These are phyloP conservation scores for Hestina assimilis DNA, from an alignment of 1,140 invertebrate species.

Conservation along the genomic window DNA sequence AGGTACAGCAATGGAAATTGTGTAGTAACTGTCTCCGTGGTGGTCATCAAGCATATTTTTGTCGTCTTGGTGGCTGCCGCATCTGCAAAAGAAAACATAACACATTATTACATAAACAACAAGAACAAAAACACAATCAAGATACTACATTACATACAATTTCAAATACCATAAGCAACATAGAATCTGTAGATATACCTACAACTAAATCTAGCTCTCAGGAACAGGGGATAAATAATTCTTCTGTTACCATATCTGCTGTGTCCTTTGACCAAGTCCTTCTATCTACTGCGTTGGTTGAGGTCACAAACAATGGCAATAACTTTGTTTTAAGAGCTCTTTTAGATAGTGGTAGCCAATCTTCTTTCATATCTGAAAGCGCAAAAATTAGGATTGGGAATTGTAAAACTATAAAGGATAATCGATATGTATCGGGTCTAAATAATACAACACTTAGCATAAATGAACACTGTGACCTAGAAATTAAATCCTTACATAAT, in stretches of 20 bases:
- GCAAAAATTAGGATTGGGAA: no score
- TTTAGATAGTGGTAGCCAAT: conserved; percentile 29
- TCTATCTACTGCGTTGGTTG: conserved; percentile 25
- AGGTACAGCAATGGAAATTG: conserved; percentile 24
- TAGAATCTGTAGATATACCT: not conserved
- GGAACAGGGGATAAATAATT: no score
- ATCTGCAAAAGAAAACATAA: conserved; percentile 36
- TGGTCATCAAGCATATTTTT: conserved; percentile 36
- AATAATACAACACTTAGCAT: conserved; percentile 31
- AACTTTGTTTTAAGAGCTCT: conserved; percentile 21
- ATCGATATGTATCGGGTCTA: conserved; percentile 29
- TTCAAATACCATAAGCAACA: not conserved
- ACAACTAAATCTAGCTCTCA: not conserved
- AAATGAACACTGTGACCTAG: conserved; percentile 29
- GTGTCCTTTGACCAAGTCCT: conserved; percentile 7
- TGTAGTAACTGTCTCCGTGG: conserved; percentile 35
- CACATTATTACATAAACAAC: conserved; percentile 28
- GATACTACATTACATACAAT: conserved; percentile 6
- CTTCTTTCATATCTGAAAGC: conserved; percentile 26
- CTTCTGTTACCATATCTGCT: not conserved
- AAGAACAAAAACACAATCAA: not conserved
- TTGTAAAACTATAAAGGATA: conserved; percentile 21
- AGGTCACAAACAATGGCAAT: conserved; percentile 13
- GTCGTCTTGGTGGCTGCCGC: conserved; percentile 32
- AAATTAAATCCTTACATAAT: conserved; percentile 31